Base-by-base conservation (phyloP, 2,888 invertebrate species). In the Eurois occulta region DNA sequence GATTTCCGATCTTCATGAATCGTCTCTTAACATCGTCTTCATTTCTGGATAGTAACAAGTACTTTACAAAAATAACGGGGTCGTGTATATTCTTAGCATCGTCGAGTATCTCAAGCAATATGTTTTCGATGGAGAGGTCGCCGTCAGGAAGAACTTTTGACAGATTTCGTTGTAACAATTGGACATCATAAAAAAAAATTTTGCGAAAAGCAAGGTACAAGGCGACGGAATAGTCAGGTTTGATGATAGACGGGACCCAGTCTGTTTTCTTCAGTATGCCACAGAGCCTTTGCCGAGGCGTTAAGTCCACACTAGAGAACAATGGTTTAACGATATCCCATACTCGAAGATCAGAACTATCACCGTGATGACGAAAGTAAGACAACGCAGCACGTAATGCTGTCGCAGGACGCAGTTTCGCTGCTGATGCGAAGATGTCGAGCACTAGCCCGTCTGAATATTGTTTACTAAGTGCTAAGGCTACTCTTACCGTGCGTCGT, bases 301-400 rank as follows among this genome's bases (percentile, higher is more conserved):
- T 28, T 80, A 81, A n/a, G 58, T 93, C 86, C 16, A 91, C 72
- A 18, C 85, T 85, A 24, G 75, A 48, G 8, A 95, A 83, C 1
- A 91, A 46, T 1, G 89, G 85, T 78, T 92, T 92, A 16, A 93
- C 79, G 16, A 88, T 84, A n/a, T 89, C 78, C 95, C 94, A 95
- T 28, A 94, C 78, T 55, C 77, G 66, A 18, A 32, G 65, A 70
- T 93, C 89, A 1, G 90, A 84, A 1, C 52, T 55, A 41, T 87
- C 82, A 8, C 88, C 85, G 1, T 52, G 77, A 0, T 82, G 79
- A 2, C 86, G 78, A 65, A 91, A 89, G 65, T 92, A 89, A 6
- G 84, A 67, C 4, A 94, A 74, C 0, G 91, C 92, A 7, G 88
- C 82, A 78, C 90, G 92, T 1, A 95, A 35, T 0, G 91, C 91